A percentile compares a stretch with the other conserved stretches of the same genome.
Conservation (phyloP, 2,888 invertebrate species). For the Scaptomyza parva region DNA sequence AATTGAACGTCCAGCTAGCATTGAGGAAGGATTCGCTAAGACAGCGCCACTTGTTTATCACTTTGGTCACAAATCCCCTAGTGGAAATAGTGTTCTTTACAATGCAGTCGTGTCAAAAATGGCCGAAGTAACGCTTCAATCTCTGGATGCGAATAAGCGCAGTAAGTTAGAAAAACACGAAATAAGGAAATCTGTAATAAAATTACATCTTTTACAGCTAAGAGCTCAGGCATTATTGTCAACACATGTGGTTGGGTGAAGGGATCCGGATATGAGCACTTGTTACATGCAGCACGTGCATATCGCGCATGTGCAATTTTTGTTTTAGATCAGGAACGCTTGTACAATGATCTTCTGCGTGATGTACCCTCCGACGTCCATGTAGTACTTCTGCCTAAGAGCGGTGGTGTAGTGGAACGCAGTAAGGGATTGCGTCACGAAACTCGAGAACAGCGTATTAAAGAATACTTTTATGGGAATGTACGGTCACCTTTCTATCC, state of each 20-base stretch:
- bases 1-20: slow-evolving; percentile 96
- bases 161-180: slow-evolving; percentile 85
- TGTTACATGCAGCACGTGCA: slow-evolving; percentile 95
- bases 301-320: slow-evolving; percentile 98
- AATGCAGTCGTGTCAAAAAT: slow-evolving; percentile 93
- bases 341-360: slow-evolving; percentile 96
- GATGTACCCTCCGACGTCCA: slow-evolving; percentile 98
- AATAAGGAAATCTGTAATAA: neutral
- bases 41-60: slow-evolving; percentile 97
- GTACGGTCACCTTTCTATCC: slow-evolving; percentile 92
- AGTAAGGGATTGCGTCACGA: slow-evolving; percentile 90
- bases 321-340: slow-evolving; percentile 97
- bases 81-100: slow-evolving; percentile 92
- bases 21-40: slow-evolving; percentile 97
- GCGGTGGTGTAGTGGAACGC: slow-evolving; percentile 97
- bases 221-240: slow-evolving; percentile 95
- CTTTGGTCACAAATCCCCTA: slow-evolving; percentile 93
- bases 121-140: slow-evolving; percentile 93
- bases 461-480: slow-evolving; percentile 98
- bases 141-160: slow-evolving; percentile 94
- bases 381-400: slow-evolving; percentile 96
- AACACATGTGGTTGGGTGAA: slow-evolving; percentile 99
- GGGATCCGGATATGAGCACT: slow-evolving; percentile 93
- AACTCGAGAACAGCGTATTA: slow-evolving; percentile 91
- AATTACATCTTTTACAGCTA: slow-evolving; percentile 86